These are phyloP conservation scores for Taurulus bubalis DNA, from an alignment of 2,113 vertebrate genomes.

Conservation along the genomic window DNA sequence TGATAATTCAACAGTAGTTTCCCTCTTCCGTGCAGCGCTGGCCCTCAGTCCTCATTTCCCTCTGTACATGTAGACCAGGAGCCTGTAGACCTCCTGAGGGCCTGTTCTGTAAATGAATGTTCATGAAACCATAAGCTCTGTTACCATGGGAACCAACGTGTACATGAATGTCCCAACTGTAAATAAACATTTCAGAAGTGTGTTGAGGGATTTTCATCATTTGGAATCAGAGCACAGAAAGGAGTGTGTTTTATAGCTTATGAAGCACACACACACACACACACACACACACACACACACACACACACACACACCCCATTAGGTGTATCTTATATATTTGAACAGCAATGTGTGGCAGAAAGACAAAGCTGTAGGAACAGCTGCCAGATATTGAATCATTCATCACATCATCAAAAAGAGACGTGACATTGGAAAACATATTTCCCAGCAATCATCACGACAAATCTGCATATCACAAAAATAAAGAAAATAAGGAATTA, in stretches of 20 bases:
- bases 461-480: background rate
- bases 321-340: no score
- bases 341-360: no score
- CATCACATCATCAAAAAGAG: background rate
- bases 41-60: background rate
- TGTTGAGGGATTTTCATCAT: background rate
- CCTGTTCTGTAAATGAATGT: constrained; percentile 43
- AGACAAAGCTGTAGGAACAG: no score
- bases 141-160: constrained; percentile 32
- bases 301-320: background rate
- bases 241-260: background rate
- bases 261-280: background rate
- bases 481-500: background rate
- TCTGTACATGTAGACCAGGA: background rate
- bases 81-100: background rate
- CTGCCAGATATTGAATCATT: no score
- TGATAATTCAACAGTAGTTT: background rate
- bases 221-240: background rate
- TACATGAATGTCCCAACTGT: constrained; percentile 46
- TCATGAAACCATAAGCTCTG: constrained; percentile 26
- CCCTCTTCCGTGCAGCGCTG: background rate
- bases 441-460: background rate
- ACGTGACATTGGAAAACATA: background rate
- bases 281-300: background rate
- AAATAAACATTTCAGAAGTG: constrained; percentile 51